Percentiles rank a stretch among this genome's conserved stretches.
Conservation (phyloP, 1,140 invertebrate genomes). For the Drosophila rufa region DNA sequence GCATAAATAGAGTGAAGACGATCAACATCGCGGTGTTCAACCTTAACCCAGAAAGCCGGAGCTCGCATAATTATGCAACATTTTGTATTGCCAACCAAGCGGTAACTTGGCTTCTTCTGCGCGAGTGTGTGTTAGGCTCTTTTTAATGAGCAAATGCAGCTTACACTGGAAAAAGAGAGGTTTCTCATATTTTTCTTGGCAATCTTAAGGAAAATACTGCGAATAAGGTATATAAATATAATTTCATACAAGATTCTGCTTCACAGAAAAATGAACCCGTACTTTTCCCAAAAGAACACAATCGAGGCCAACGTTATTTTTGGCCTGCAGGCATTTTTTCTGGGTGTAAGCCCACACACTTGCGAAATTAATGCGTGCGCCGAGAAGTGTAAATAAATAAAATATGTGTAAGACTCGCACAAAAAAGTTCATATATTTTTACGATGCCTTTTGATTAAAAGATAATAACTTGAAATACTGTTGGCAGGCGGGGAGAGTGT, state of each 20-base stretch:
- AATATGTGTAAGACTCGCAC: constrained; percentile 18
- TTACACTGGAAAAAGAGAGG: background rate
- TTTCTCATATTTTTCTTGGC: background rate
- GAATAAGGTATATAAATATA: background rate
- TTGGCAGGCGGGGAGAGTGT: background rate
- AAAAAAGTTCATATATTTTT: constrained; percentile 77
- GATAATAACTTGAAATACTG: constrained; percentile 51
- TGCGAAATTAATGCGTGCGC: constrained; percentile 2
- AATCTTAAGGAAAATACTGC: too few species aligned
- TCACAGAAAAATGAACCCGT: background rate
- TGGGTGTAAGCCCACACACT: constrained; percentile 4
- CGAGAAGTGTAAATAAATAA: constrained; percentile 56
- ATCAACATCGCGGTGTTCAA: constrained; percentile 16
- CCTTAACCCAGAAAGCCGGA: constrained; percentile 58
- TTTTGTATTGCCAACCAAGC: constrained; percentile 52
- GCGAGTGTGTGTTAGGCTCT: constrained; percentile 2
- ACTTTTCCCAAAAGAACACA: background rate
- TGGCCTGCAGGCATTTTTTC: constrained; percentile 2
- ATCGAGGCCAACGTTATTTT: constrained; percentile 5
- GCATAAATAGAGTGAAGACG: constrained; percentile 60
- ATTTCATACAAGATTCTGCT: background rate
- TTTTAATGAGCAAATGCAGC: constrained; percentile 63
- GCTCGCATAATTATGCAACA: constrained; percentile 75
- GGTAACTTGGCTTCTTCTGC: constrained; percentile 32
- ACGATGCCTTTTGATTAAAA: constrained; percentile 70